These are phyloP conservation scores for Brachionus plicatilis DNA, from an alignment of 1,140 invertebrate genomes.

Conservation along the genomic window DNA sequence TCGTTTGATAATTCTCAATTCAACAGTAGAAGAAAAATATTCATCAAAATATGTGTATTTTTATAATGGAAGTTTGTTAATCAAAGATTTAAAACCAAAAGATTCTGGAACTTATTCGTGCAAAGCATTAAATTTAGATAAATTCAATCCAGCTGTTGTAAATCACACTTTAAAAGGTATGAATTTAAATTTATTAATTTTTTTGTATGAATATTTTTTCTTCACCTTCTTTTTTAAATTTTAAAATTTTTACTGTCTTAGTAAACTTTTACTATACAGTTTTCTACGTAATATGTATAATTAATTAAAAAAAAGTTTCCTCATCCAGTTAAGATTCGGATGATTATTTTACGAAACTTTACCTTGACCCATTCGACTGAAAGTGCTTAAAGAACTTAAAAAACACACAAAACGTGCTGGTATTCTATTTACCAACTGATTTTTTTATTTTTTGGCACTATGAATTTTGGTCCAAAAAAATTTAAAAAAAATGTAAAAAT, in stretches of 20 bases:
- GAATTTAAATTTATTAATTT: background rate
- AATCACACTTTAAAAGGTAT: slow-evolving; percentile 23
- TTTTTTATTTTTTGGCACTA: too few relatives aligned
- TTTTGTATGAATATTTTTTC: background rate
- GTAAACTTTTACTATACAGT: too few relatives aligned
- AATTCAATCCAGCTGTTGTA: background rate
- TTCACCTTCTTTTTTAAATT: background rate
- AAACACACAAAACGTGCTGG: too few relatives aligned
- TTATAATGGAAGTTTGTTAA: background rate
- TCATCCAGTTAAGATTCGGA: too few relatives aligned
- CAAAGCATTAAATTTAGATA: background rate
- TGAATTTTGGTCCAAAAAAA: too few relatives aligned
- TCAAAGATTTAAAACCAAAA: background rate
- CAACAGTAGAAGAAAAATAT: background rate
- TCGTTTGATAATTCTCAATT: background rate
- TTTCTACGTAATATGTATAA: too few relatives aligned
- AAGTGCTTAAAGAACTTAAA: too few relatives aligned
- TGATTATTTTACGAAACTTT: too few relatives aligned
- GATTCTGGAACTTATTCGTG: background rate
- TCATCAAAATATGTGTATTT: background rate
- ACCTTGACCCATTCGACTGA: too few relatives aligned
- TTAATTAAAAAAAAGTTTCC: too few relatives aligned
- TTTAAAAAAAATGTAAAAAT: too few relatives aligned
- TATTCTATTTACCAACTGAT: too few relatives aligned
- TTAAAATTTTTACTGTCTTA: background rate